Evolutionary conservation across 2,888 invertebrate genomes (phyloP), one percentile per base, ranked within the genome.

Genomic region (Machimus atricapillus): DNA sequence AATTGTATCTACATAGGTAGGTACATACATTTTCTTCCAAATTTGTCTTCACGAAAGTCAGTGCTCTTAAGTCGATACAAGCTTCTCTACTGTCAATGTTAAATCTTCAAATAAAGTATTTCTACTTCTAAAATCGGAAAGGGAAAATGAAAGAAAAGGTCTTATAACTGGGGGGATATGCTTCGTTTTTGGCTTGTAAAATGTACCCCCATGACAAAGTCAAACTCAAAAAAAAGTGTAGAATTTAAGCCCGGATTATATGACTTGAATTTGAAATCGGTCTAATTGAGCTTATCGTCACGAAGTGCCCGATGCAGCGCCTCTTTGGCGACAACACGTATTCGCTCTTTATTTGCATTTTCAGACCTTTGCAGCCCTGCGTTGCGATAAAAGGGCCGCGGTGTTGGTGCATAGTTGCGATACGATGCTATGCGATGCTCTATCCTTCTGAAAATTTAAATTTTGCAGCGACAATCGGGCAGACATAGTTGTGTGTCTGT

Each of bases 261-360:
- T 19, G 23, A 58, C 9, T 19, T 58, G 66, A 19, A 66, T 66
- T 66, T 19, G 66, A 66, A 23, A 66, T 23, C 12, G 66, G 0
- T 27, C 23, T 66, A 66, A 66, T 52, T 52, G 52, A 52, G 52
- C 52, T 52, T 52, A 52, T 52, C 23, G 27, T n/a, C n/a, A n/a
- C 58, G 58, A 6, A 58, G 12, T 66, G 23, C 23, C 12, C 66
- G 4, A 12, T 66, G 23, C 23, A 19, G 66, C 23, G 58, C 9
- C 58, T 58, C 58, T 58, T 58, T 58, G 9, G 19, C 9, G 19
- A 27, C 66, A 14, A 66, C 66, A 66, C 23, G 23, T 66, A 27
- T 52, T n/a, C 52, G 7, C 66, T 27, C 66, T 76, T 52, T 46
- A 81, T 81, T 81, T 81, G 81, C 81, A 81, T 81, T 81, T 81